Conservation (phyloP, 2,113 vertebrate species). For the Cryptomyrus ogoouensis region DNA sequence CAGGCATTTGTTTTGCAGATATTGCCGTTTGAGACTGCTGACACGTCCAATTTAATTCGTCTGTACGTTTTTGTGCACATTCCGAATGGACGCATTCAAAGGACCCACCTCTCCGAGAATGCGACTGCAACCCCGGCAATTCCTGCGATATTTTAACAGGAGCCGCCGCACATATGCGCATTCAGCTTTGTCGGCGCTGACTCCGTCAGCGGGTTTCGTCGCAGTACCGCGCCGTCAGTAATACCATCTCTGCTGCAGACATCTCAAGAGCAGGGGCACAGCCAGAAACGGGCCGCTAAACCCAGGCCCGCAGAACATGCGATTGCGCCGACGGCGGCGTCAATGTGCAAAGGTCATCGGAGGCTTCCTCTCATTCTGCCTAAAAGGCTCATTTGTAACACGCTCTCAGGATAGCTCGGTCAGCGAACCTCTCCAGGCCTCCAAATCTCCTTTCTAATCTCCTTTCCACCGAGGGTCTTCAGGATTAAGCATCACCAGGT, state of each 20-base stretch:
- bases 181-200: not conserved
- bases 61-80: not conserved
- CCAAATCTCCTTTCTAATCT: not conserved
- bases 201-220: not conserved
- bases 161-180: not conserved
- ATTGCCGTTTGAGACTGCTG: not conserved
- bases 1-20: not conserved
- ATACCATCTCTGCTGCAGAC: not conserved
- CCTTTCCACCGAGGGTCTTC: not conserved
- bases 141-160: not conserved
- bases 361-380: not conserved
- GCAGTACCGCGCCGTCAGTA: not conserved
- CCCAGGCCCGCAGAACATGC: not conserved
- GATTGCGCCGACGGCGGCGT: not conserved
- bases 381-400: not conserved
- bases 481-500: conserved; percentile 8
- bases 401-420: not conserved
- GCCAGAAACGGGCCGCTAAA: not conserved
- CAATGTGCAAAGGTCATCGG: not conserved
- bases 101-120: not conserved
- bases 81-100: not conserved
- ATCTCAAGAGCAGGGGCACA: not conserved
- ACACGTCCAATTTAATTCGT: not conserved
- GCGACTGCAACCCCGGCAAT: not conserved
- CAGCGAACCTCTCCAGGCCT: not conserved